A percentile compares a stretch with the other conserved stretches of the same genome.
Evolutionary conservation across 1,140 invertebrate species (phyloP).

Genomic region (Cydia amplana): DNA sequence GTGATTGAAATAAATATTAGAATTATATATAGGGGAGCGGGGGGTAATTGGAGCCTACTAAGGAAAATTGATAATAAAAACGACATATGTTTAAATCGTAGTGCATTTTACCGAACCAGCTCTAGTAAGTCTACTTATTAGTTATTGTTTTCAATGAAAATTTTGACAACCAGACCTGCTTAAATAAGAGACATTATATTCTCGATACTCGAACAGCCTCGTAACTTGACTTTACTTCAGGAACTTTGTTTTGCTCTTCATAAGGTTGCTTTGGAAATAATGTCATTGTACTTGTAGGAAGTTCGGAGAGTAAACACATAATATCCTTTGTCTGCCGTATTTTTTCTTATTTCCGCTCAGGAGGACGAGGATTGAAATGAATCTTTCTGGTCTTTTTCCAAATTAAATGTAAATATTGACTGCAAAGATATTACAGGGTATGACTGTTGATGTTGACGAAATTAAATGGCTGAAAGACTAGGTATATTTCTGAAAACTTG

Average conservation of each 20-base stretch:
- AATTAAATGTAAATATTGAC: too few species aligned
- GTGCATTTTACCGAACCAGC: too few species aligned
- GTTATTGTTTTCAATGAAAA: too few species aligned
- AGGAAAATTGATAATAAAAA: too few species aligned
- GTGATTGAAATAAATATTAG: too few species aligned
- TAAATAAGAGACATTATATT: too few species aligned
- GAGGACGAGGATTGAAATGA: not conserved
- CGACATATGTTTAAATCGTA: too few species aligned
- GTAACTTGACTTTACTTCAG: not conserved
- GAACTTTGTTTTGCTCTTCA: not conserved
- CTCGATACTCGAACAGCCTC: not conserved
- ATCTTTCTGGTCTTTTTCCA: not conserved
- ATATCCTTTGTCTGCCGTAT: conserved; percentile 7
- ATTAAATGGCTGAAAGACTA: not conserved
- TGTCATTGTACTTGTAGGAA: not conserved
- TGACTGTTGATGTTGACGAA: not conserved
- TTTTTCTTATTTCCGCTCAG: not conserved
- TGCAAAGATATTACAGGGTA: not conserved
- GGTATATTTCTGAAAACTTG: too few species aligned
- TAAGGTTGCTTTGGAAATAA: conserved; percentile 14
- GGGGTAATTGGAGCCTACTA: too few species aligned
- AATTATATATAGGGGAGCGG: too few species aligned
- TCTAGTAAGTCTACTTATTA: too few species aligned
- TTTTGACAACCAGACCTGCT: too few species aligned
- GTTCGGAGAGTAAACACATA: not conserved